These are phyloP conservation scores for Zaprionus taronus DNA, from an alignment of 1,140 invertebrate species.

Conservation along the genomic window DNA sequence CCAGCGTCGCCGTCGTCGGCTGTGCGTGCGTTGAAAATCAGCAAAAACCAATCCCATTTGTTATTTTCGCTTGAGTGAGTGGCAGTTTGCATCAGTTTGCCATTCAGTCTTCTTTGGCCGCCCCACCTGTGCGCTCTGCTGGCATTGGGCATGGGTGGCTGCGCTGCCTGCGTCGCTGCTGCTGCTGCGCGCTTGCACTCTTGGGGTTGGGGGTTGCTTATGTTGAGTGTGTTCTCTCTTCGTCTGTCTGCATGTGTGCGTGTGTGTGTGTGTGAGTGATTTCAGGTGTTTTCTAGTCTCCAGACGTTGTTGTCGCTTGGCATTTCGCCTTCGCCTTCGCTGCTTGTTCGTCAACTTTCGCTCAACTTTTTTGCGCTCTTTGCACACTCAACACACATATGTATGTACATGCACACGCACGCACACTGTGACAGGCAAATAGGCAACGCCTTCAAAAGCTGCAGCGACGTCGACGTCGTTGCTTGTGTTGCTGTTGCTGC, in stretches of 20 bases:
- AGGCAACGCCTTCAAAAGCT: constrained; percentile 77
- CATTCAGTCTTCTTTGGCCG: constrained; percentile 65
- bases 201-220: constrained; percentile 22
- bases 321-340: constrained; percentile 12
- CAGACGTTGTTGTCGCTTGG: constrained; percentile 29
- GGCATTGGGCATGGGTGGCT: constrained; percentile 49
- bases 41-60: constrained; percentile 85
- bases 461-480: constrained; percentile 20
- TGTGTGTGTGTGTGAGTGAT: constrained; percentile 44
- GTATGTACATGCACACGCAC: constrained; percentile 22
- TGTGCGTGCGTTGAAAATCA: constrained; percentile 81
- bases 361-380: constrained; percentile 68
- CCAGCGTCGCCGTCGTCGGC: constrained; percentile 31
- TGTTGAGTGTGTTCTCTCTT: constrained; percentile 33
- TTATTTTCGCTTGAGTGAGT: constrained; percentile 84
- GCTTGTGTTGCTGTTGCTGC: neutral
- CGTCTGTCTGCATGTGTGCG: neutral
- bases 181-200: neutral
- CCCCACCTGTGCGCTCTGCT: constrained; percentile 50
- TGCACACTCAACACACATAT: constrained; percentile 45
- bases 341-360: constrained; percentile 67
- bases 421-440: constrained; percentile 41
- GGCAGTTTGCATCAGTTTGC: constrained; percentile 84
- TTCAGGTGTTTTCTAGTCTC: constrained; percentile 60
- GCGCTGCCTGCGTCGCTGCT: neutral